Evolutionary conservation across 2,113 vertebrate genomes (phyloP), one percentile per base, ranked within the genome.

Genomic region (Galbula dea): DNA sequence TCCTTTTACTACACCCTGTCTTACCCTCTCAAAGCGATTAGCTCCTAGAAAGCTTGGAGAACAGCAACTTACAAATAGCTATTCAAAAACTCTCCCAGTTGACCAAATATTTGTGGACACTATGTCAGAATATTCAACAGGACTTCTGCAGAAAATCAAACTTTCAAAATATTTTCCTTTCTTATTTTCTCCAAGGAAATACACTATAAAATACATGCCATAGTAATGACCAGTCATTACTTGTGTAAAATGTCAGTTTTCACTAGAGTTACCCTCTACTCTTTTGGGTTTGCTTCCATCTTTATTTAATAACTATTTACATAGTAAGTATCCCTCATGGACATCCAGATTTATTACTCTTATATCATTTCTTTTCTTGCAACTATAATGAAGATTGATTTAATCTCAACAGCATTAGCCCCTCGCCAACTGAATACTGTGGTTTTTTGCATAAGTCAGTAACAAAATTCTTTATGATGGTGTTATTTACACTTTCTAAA

Each of bases 361-460:
- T 80, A 27, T 80, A 88, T 54, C 14, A 30, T 69, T 96, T 91
- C n/a, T n/a, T 89, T 86, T 34, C 79, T 90, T 83, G 72, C 55
- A 62, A 80, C 63, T 37, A 6, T 83, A 93, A 88, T 71, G 67
- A 91, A 93, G 92, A 93, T 39, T 84, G 87, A 94, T 93, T 89
- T 82, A 76, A 96, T 74, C 41, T 90, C 90, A 39, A 66, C 55
- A 88, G 63, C 48, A 48, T 88, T 67, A 88, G 83, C n/a, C 52
- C 46, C 72, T 80, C 78, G 65, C 51, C 77, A 93, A 19, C 85
- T 32, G 48, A 89, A 89, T 24, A 30, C 26, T 59, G 32, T 17
- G n/a, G 26, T 8, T 68, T 55, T 67, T 81, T 27, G 63, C 55
- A 7, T 71, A 79, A 92, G 75, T 80, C 90, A 74, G 55, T 32